Evolutionary conservation across 2,113 vertebrate genomes (phyloP), one percentile per base, ranked within the genome.

Genomic region (Perca schrenkii): DNA sequence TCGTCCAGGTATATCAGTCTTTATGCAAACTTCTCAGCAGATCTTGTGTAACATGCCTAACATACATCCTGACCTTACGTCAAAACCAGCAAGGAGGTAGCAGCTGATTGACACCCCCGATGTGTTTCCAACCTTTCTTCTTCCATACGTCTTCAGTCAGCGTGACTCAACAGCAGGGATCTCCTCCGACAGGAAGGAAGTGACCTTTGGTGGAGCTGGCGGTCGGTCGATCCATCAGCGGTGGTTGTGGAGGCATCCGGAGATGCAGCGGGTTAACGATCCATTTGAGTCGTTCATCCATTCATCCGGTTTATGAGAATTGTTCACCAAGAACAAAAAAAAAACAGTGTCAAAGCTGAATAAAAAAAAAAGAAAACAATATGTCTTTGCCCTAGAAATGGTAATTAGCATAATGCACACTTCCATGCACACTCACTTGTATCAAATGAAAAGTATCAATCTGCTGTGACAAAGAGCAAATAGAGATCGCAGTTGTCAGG

Each of bases 161-260:
- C 56, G 58, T 46, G 13, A 19, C 74, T 61, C 67, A 89, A 65
- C 90, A 82, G 85, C 82, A 82, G 89, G 85, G 69, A 79, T 82
- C 88, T 87, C 64, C 85, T 87, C 68, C 36, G 50, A 71, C 74
- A 86, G 87, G 79, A 86, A 84, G 85, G 80, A 77, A n/a, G 40
- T 90, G 82, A 90, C 86, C 88, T 93, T 93, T 91, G 1, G 22
- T 14, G 4, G 34, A 57, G 74, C 53, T 47, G 31, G 19, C 16
- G 8, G 75, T 86, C 16, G 8, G 75, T 86, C 60, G 64, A 86
- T 92, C 79, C 22, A 34, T 87, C 49, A 47, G 25, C 46, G 58
- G 13, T 62, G 70, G 71, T 25, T 22, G 75, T 28, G 47, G 57
- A 74, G 15, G 61, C 79, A 63, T 79, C 75, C 68, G 62, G 77